phyloP scores from a whole-genome alignment of 2,113 vertebrate species.

The Nibea albiflora region DNA sequence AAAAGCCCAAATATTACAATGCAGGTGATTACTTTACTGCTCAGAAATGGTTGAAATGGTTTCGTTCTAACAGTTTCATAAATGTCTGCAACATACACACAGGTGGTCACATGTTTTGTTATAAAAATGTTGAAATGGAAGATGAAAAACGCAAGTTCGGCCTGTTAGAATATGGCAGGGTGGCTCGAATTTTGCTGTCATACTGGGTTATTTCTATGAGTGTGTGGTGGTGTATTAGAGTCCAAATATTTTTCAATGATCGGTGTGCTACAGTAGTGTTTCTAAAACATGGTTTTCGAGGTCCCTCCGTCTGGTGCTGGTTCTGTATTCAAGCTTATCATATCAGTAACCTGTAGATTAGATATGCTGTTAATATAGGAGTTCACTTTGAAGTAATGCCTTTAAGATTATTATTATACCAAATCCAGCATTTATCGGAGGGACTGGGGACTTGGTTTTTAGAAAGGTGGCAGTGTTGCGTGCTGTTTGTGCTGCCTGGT shows the following conservation, averaged over 20 bases:
- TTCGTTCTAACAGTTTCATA: slow-evolving; percentile 35
- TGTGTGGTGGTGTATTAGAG: slow-evolving; percentile 66
- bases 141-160: slow-evolving; percentile 17
- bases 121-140: slow-evolving; percentile 8
- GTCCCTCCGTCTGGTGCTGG: slow-evolving; percentile 68
- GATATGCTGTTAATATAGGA: slow-evolving; percentile 63
- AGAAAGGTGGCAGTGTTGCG: slow-evolving; percentile 32
- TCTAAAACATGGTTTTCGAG: slow-evolving; percentile 56
- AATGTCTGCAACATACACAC: slow-evolving; percentile 27
- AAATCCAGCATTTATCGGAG: slow-evolving; percentile 71
- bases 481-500: slow-evolving; percentile 47
- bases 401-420: slow-evolving; percentile 64
- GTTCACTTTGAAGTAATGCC: slow-evolving; percentile 65
- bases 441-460: slow-evolving; percentile 46
- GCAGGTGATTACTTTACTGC: slow-evolving; percentile 42
- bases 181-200: slow-evolving; percentile 49
- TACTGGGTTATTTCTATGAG: slow-evolving; percentile 52
- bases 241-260: slow-evolving; percentile 71
- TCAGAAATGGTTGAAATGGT: slow-evolving; percentile 36
- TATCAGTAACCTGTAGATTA: slow-evolving; percentile 68
- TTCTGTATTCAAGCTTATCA: slow-evolving; percentile 62
- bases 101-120: slow-evolving; percentile 22
- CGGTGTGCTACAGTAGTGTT: slow-evolving; percentile 68
- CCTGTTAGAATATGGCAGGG: slow-evolving; percentile 19
- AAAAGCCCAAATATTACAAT: slow-evolving; percentile 26